Conservation (phyloP, 2,797 vertebrate genomes). For the Nannoperca obscura region DNA sequence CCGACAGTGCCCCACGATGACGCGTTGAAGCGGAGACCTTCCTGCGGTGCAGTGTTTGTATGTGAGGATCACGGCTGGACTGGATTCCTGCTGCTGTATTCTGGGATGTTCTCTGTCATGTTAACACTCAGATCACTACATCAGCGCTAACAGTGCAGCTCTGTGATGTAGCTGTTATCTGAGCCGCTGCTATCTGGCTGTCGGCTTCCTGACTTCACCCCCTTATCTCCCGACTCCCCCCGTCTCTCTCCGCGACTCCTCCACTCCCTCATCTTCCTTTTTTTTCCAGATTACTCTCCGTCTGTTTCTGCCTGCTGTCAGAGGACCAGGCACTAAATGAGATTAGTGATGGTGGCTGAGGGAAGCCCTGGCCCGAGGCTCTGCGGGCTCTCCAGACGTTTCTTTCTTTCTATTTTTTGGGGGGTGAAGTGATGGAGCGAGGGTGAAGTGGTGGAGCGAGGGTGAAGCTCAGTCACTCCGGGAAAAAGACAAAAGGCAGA, state of each 20-base stretch:
- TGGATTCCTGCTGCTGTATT: slow-evolving; percentile 7
- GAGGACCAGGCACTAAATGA: slow-evolving; percentile 68
- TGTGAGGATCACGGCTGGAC: slow-evolving; percentile 14
- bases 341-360: slow-evolving; percentile 76
- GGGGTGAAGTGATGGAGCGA: slow-evolving; percentile 44
- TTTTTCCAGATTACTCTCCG: slow-evolving; percentile 52
- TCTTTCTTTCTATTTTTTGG: slow-evolving; percentile 18
- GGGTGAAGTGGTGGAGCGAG: slow-evolving; percentile 45
- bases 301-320: slow-evolving; percentile 47
- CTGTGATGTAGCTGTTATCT: slow-evolving; percentile 48
- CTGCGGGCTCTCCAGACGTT: slow-evolving; percentile 28
- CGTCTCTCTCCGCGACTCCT: not conserved
- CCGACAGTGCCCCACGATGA: too few relatives aligned
- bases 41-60: not conserved
- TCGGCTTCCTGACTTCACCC: slow-evolving; percentile 37
- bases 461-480: slow-evolving; percentile 60
- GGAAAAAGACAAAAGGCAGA: slow-evolving; percentile 55
- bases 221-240: slow-evolving; percentile 43
- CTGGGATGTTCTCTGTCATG: slow-evolving; percentile 27
- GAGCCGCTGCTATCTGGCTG: slow-evolving; percentile 46
- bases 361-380: slow-evolving; percentile 71
- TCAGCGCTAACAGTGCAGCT: slow-evolving; percentile 42
- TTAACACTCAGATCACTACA: slow-evolving; percentile 40
- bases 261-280: slow-evolving; percentile 25
- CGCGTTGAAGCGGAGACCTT: too few relatives aligned